A percentile compares a stretch with the other conserved stretches of the same genome.
Conservation (phyloP, 1,140 invertebrate species). For the Eupristina koningsbergeri region DNA sequence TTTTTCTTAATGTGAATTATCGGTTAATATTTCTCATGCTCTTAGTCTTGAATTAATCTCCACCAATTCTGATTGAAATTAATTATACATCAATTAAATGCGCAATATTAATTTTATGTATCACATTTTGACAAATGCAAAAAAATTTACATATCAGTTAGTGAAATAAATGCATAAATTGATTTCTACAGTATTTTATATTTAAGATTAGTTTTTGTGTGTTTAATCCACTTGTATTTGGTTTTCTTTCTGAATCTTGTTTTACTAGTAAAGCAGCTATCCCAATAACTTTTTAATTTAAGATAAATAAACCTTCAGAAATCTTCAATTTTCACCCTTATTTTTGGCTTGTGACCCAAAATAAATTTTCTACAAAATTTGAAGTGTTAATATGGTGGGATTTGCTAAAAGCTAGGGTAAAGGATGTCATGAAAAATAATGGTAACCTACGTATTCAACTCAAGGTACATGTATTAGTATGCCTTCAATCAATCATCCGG, state of each 20-base stretch:
- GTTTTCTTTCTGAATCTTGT: not conserved
- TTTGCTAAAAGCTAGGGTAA: not conserved
- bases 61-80: too few species aligned
- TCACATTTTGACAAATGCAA: too few species aligned
- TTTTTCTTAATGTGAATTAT: not conserved
- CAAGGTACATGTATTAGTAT: constrained; percentile 3
- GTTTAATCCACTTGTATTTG: not conserved
- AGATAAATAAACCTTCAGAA: not conserved
- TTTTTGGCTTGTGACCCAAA: not conserved
- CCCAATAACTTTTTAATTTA: not conserved
- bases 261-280: not conserved
- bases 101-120: too few species aligned
- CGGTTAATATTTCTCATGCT: not conserved
- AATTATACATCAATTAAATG: too few species aligned
- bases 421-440: constrained; percentile 16
- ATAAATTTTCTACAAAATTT: not conserved
- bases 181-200: too few species aligned
- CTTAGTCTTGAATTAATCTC: not conserved
- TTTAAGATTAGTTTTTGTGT: not conserved
- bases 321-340: not conserved
- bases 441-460: not conserved
- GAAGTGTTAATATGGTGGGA: constrained; percentile 16
- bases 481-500: not conserved
- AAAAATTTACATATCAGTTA: not conserved
- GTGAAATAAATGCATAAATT: not conserved